Percentiles rank a stretch among this genome's conserved stretches.
Evolutionary conservation across 2,797 vertebrate species (phyloP).

Genomic region (Bovichtus diacanthus): DNA sequence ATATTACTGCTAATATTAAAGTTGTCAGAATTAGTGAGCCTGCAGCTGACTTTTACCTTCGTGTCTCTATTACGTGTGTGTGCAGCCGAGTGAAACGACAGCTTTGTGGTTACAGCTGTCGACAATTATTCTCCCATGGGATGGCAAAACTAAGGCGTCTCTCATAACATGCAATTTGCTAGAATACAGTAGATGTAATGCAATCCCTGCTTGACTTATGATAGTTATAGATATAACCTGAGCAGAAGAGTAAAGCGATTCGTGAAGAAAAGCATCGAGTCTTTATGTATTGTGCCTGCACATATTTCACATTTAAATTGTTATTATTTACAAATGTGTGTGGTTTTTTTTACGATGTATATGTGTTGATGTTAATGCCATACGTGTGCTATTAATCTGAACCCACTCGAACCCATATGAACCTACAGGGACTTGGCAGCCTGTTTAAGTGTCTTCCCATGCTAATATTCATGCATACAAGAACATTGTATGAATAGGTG

Average conservation of each 20-base stretch:
- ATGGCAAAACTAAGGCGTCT: conserved; percentile 9
- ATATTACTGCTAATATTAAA: background rate
- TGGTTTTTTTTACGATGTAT: background rate
- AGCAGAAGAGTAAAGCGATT: background rate
- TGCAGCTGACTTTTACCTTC: background rate
- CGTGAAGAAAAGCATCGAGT: background rate
- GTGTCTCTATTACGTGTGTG: background rate
- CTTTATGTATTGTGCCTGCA: background rate
- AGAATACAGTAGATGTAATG: conserved; percentile 6
- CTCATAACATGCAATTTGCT: conserved; percentile 40
- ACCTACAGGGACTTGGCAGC: background rate
- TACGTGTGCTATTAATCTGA: background rate
- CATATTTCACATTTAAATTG: background rate
- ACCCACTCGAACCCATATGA: background rate
- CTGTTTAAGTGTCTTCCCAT: background rate
- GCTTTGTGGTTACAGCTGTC: conserved; percentile 29
- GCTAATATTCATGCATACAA: background rate
- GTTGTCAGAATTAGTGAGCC: background rate
- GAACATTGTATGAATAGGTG: background rate
- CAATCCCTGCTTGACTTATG: background rate
- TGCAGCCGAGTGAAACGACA: conserved; percentile 14
- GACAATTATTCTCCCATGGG: conserved; percentile 6
- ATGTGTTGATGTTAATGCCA: background rate
- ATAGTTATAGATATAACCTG: conserved; percentile 6
- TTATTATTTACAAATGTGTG: background rate